Base-by-base conservation (phyloP, 1,140 invertebrate genomes). In the Apis cerana region DNA sequence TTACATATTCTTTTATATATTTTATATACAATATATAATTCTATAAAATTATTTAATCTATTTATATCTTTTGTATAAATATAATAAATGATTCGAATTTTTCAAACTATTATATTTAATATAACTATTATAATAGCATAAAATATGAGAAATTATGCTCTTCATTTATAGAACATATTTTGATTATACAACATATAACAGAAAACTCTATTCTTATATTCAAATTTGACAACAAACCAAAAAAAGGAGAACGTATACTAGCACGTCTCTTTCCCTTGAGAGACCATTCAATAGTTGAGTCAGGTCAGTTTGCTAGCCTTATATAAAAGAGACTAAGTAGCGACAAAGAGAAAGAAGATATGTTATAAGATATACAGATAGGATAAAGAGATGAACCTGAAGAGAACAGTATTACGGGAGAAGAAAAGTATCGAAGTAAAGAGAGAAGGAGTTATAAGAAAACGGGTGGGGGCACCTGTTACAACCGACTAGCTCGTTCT, bases 221-320 rank as follows among this genome's bases (percentile, higher is more conserved):
- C 19, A 71, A 76, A 61, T 48, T 69, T 19, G 48, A 74, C 67
- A 23, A 70, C 11, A 67, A 80, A 80, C 10, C n/a, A 56, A 50
- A 83, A 54, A 65, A 13, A 74, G 52, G 11, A 71, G 68, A 68
- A 68, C 43, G 43, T 50, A 43, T 67, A n/a, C 5, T 10, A 68
- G 43, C 27, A 33, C 11, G 17, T 21, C 27, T 52, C n/a, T 33
- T 17, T 52, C 23, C 43, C n/a, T 11, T 33, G 69, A 48, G 62
- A 59, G n/a, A 76, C 8, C 69, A 52, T 27, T 58, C 61, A 62
- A 89, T 88, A 71, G 85, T 91, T 91, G 86, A 84, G 88, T 69
- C 77, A 89, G 90, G 89, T 91, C 90, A 91, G 90, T 91, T 87
- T 80, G 69, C 82, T 85, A 74, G 82, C 76, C 72, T 87, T 88